These are phyloP conservation scores for Cephonodes hylas DNA, from an alignment of 2,888 invertebrate species.

Conservation along the genomic window DNA sequence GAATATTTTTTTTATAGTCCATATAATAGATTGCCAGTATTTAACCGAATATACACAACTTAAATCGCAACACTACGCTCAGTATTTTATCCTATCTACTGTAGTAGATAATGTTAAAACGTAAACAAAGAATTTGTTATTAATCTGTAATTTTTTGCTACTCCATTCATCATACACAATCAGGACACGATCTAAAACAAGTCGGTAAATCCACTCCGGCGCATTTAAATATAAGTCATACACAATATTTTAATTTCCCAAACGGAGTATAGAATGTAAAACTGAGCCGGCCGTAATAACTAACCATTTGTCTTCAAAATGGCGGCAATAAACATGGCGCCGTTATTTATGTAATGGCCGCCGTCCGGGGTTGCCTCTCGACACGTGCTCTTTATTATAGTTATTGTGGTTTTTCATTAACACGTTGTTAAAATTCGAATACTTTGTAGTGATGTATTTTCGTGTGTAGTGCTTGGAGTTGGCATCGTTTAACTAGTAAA, in stretches of 20 bases:
- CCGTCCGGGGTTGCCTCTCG: conserved; percentile 70
- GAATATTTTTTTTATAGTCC: too few species aligned
- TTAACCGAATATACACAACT: too few species aligned
- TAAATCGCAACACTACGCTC: too few species aligned
- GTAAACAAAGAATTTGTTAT: too few species aligned
- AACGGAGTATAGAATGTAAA: conserved; percentile 75
- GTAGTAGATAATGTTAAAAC: too few species aligned
- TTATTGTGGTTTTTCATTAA: conserved; percentile 75
- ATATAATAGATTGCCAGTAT: too few species aligned
- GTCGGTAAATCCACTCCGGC: conserved; percentile 42
- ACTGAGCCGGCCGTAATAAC: conserved; percentile 78
- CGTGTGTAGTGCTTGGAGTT: neutral
- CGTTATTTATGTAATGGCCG: conserved; percentile 81
- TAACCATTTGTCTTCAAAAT: conserved; percentile 81
- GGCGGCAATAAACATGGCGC: conserved; percentile 79
- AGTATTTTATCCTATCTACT: too few species aligned
- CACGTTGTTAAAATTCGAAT: conserved; percentile 40
- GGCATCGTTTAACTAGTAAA: conserved; percentile 18
- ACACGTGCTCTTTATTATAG: conserved; percentile 74
- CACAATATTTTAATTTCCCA: conserved; percentile 80
- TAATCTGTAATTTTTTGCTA: neutral
- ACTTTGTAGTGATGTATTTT: conserved; percentile 30
- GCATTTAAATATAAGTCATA: conserved; percentile 75
- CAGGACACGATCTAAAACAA: neutral
- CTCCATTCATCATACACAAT: neutral